phyloP scores from a whole-genome alignment of 2,797 vertebrate genomes.

The Pangasius macronema region DNA sequence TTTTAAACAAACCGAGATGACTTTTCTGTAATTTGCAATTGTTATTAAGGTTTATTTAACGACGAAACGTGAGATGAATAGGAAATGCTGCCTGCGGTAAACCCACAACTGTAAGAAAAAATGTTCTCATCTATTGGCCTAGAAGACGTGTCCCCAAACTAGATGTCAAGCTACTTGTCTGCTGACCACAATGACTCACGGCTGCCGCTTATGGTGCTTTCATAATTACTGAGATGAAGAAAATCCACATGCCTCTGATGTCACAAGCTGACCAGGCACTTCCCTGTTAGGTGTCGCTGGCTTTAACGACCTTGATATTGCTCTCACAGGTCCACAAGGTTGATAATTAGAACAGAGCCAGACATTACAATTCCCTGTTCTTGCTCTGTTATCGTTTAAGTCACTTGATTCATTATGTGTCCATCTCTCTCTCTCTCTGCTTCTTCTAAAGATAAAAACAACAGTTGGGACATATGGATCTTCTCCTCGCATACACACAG shows the following conservation, averaged over 20 bases:
- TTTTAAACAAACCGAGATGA: no score
- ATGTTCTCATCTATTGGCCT: not conserved
- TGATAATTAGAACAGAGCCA: not conserved
- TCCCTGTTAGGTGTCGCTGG: not conserved
- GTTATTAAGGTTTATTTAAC: no score
- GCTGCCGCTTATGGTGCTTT: not conserved
- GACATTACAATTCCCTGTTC: not conserved
- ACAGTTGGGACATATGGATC: conserved; percentile 49
- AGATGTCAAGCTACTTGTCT: not conserved
- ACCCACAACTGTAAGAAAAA: not conserved
- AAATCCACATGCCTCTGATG: not conserved
- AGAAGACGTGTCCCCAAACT: not conserved
- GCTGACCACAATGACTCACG: conserved; percentile 27
- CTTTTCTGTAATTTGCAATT: no score
- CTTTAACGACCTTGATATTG: conserved; percentile 37
- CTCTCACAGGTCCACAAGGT: not conserved
- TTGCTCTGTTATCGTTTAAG: not conserved
- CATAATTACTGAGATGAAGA: not conserved
- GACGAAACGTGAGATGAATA: no score
- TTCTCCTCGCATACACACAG: not conserved
- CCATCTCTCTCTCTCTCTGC: not conserved
- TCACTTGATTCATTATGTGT: not conserved
- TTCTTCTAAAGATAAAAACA: conserved; percentile 57
- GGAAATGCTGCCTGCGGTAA: not conserved
- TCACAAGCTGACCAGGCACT: conserved; percentile 7